These are phyloP conservation scores for Hyalella azteca DNA, from an alignment of 2,888 invertebrate genomes.

Conservation along the genomic window DNA sequence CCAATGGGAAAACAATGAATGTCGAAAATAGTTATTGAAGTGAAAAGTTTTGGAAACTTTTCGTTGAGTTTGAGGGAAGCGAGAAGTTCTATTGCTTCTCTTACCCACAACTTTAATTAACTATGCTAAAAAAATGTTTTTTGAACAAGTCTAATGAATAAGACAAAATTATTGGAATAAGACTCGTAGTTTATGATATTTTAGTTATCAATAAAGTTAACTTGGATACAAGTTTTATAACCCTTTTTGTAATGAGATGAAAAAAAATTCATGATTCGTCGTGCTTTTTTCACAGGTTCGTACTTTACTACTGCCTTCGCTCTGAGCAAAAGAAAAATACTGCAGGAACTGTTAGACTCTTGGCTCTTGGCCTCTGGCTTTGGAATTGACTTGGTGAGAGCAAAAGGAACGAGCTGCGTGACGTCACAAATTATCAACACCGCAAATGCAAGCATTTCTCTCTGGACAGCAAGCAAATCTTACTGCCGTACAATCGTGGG, in stretches of 20 bases:
- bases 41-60: too few relatives aligned
- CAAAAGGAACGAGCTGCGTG: neutral
- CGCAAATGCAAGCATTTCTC: neutral
- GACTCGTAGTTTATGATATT: neutral
- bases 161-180: neutral
- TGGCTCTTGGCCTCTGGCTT: neutral
- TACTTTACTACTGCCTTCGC: neutral
- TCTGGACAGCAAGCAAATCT: neutral
- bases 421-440: neutral
- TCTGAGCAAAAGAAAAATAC: neutral
- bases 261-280: too few relatives aligned
- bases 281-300: neutral
- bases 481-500: too few relatives aligned
- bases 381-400: neutral
- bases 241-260: neutral
- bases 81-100: too few relatives aligned
- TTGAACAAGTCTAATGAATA: too few relatives aligned
- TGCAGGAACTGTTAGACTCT: neutral
- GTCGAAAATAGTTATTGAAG: too few relatives aligned
- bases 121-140: too few relatives aligned
- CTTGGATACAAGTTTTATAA: too few relatives aligned
- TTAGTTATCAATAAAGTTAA: too few relatives aligned
- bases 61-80: too few relatives aligned
- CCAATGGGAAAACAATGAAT: too few relatives aligned
- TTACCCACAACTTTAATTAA: too few relatives aligned